phyloP scores from a whole-genome alignment of 2,797 vertebrate genomes.

The Trichosurus vulpecula region DNA sequence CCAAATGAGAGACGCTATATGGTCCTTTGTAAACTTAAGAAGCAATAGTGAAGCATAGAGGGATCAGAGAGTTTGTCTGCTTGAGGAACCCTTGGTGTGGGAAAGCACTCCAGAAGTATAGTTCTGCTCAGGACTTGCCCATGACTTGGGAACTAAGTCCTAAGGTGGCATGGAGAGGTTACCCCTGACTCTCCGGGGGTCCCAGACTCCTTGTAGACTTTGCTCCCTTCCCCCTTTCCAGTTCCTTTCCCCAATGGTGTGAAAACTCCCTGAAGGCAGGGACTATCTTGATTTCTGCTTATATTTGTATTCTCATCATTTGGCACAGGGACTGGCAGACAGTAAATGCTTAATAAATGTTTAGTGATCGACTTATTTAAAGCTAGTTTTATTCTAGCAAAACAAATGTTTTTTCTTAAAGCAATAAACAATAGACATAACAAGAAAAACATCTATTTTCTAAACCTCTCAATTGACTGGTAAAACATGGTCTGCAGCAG shows the following conservation, averaged over 20 bases:
- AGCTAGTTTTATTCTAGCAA: background rate
- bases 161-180: no score
- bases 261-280: background rate
- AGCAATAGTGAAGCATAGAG: no score
- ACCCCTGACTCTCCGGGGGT: no score
- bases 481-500: no score
- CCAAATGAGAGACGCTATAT: no score
- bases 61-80: no score
- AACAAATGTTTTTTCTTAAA: background rate
- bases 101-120: no score
- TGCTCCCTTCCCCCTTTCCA: background rate
- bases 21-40: no score
- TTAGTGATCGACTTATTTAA: background rate
- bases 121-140: no score
- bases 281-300: background rate
- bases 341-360: background rate
- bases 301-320: background rate
- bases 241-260: background rate
- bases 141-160: no score
- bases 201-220: no score
- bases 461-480: background rate
- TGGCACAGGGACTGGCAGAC: background rate
- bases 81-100: no score
- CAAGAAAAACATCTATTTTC: background rate
- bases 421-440: background rate